These are phyloP conservation scores for Pollenia griseotomentosa DNA, from an alignment of 2,888 invertebrate species.

Conservation along the genomic window DNA sequence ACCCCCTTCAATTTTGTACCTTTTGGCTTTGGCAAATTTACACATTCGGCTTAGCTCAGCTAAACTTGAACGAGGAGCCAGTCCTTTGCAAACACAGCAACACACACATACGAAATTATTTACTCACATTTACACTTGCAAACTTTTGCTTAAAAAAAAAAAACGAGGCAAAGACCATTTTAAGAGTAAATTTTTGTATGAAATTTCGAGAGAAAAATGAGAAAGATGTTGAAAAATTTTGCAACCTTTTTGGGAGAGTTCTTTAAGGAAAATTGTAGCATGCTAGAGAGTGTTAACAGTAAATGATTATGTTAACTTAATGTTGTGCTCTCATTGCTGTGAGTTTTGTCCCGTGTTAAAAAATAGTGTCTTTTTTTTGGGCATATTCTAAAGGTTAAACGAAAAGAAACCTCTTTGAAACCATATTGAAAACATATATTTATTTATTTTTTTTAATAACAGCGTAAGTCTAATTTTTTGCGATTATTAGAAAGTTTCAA, in stretches of 20 bases:
- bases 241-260: conserved; percentile 20
- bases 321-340: neutral
- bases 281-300: conserved; percentile 33
- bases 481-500: too few relatives aligned
- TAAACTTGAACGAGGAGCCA: conserved; percentile 22
- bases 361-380: neutral
- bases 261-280: neutral
- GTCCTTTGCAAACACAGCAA: neutral
- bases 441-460: too few relatives aligned
- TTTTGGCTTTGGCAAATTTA: conserved; percentile 38
- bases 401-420: too few relatives aligned
- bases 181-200: neutral
- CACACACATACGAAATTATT: neutral
- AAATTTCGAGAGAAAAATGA: conserved; percentile 27
- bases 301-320: neutral
- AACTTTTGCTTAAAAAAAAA: neutral
- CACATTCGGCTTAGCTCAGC: conserved; percentile 49
- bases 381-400: too few relatives aligned
- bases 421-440: too few relatives aligned
- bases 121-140: neutral
- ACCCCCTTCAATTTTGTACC: neutral
- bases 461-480: too few relatives aligned
- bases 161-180: neutral
- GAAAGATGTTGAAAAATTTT: neutral
- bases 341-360: neutral